Base-by-base conservation (phyloP, 2,888 invertebrate genomes). In the Parnassius mnemosyne region DNA sequence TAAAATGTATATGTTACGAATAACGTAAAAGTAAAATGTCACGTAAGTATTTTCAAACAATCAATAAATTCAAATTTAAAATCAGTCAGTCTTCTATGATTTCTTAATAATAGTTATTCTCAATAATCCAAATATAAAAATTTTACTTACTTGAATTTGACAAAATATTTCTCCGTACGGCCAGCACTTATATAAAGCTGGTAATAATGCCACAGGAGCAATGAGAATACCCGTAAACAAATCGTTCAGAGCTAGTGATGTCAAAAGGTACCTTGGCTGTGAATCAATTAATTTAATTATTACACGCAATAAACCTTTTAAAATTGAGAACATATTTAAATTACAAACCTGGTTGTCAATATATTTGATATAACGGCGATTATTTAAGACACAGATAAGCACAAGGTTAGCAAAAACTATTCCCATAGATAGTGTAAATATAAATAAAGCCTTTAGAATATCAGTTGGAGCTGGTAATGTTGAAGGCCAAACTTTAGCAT, bases 81-180 rank as follows among this genome's bases (percentile, higher is more conserved):
- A 25, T 25, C 25, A 25, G 7, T 3, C 25, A 25, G 25, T 25
- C 25, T 25, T 3, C 5, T 25, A 25, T 25, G 5, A 25, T 1
- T 25, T 25, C 25, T 3, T 25, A 25, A 25, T 3, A 25, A 25
- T 25, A 5, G 25, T 16, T n/a, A n/a, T n/a, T n/a, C n/a, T n/a
- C 16, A 1, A 46, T 46, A 46, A 60, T 47, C 59, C 53, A 55
- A 42, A n/a, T 12, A 34, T 41, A 5, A 3, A 34, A 34, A 9
- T 47, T 41, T 53, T 52, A 57, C 71, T 92, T 87, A 97, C 97
- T 95, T 97, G 97, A 81, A 97, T 96, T 88, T 97, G 97, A 86
- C 97, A 97, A 84, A 96, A 95, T 77, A 96, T 94, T 88, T 97
- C 96, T 61, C 97, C 96, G 89, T 96, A 97, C 46, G 97, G 97